phyloP scores from a whole-genome alignment of 2,888 invertebrate genomes.

The Pandemis corylana region DNA sequence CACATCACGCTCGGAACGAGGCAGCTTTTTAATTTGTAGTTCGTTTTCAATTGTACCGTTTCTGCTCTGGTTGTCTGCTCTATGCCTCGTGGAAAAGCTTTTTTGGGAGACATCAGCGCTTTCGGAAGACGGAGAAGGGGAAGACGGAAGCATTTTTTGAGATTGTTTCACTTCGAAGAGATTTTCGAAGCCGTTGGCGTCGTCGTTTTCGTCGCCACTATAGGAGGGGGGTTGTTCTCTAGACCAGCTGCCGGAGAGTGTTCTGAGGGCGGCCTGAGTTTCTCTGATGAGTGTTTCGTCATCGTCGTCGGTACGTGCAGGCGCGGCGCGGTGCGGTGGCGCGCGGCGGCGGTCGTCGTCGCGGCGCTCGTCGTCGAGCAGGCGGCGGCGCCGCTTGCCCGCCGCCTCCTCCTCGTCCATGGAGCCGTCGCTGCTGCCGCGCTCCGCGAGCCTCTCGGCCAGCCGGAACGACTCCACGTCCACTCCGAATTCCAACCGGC shows the following conservation, averaged over 20 bases:
- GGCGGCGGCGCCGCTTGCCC: conserved; percentile 76
- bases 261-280: conserved; percentile 94
- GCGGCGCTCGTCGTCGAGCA: conserved; percentile 65
- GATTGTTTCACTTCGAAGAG: conserved; percentile 93
- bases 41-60: conserved; percentile 62
- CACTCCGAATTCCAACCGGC: conserved; percentile 87
- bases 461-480: conserved; percentile 79
- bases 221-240: conserved; percentile 87
- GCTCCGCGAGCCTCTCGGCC: conserved; percentile 69
- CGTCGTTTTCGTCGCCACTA: conserved; percentile 89
- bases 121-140: conserved; percentile 86
- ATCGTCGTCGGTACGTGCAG: conserved; percentile 84
- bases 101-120: conserved; percentile 87
- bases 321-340: conserved; percentile 54
- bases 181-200: conserved; percentile 92
- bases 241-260: conserved; percentile 94
- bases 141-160: conserved; percentile 87
- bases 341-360: conserved; percentile 72
- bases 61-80: conserved; percentile 57
- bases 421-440: conserved; percentile 71
- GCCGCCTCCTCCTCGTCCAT: conserved; percentile 76
- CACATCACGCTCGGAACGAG: conserved; percentile 66
- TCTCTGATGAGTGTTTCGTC: conserved; percentile 94
- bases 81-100: conserved; percentile 84
- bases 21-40: conserved; percentile 55